Conservation (phyloP, 2,113 vertebrate species). For the Perca fluviatilis region DNA sequence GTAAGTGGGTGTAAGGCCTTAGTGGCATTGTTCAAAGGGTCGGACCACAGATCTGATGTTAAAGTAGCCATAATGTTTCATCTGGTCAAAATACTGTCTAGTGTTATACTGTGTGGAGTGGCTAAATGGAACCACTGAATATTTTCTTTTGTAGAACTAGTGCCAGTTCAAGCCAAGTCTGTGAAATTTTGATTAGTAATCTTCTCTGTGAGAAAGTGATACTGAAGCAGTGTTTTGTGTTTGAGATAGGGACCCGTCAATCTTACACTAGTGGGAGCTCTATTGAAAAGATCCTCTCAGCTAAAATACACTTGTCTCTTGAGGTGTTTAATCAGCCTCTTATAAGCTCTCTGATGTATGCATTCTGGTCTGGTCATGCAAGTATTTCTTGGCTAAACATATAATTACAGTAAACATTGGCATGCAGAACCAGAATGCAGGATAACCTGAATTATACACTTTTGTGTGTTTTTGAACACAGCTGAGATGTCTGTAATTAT, state of each 20-base stretch:
- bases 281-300: constrained; percentile 4
- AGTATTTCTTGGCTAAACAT: not conserved
- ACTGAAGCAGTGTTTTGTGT: not conserved
- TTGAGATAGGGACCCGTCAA: not conserved
- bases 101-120: not conserved
- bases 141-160: not conserved
- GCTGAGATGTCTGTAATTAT: not conserved
- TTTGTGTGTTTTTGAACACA: not conserved
- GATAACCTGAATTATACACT: constrained; percentile 1
- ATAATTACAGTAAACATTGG: constrained; percentile 10
- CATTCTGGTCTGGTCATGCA: not conserved
- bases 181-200: not conserved
- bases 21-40: no score
- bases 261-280: not conserved
- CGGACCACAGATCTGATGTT: not conserved
- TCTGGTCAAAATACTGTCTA: not conserved
- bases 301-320: constrained; percentile 1
- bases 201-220: not conserved
- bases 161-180: constrained; percentile 1
- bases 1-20: not conserved
- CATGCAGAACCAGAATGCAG: not conserved
- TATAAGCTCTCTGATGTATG: constrained; percentile 9
- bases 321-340: constrained; percentile 11
- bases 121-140: not conserved
- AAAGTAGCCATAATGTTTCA: not conserved